These are phyloP conservation scores for Arenaria interpres DNA, from an alignment of 2,113 vertebrate genomes.

Conservation along the genomic window DNA sequence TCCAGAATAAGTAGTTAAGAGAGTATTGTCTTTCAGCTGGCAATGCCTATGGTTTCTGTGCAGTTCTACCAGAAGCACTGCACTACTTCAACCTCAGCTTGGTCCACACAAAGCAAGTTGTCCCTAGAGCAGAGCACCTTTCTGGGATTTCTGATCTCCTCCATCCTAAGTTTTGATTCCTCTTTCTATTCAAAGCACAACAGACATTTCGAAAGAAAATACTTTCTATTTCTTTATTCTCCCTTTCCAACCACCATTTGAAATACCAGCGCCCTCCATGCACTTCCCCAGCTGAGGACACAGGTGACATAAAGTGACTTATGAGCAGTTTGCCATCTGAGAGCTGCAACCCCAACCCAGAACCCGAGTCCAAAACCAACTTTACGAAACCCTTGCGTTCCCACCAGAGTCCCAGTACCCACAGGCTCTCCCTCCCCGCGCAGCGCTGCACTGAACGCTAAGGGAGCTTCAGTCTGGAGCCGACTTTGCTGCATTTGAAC, in stretches of 20 bases:
- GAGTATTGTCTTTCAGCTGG: neutral
- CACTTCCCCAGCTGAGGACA: neutral
- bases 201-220: neutral
- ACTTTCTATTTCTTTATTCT: neutral
- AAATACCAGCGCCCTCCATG: neutral
- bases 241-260: neutral
- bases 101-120: neutral
- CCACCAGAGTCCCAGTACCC: neutral
- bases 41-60: neutral
- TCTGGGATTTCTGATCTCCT: neutral
- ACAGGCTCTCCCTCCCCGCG: neutral
- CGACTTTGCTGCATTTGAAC: neutral
- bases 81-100: neutral
- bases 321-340: neutral
- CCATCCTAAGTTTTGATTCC: neutral
- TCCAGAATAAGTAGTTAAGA: neutral
- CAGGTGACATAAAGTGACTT: neutral
- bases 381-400: neutral
- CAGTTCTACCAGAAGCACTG: neutral
- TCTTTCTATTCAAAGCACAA: neutral
- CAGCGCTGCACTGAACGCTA: rapidly evolving
- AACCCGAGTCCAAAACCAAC: neutral
- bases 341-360: neutral
- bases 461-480: neutral
- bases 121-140: neutral